A percentile compares a stretch with the other conserved stretches of the same genome.
These are phyloP conservation scores for Hyphantria cunea DNA, from an alignment of 1,140 invertebrate species.

Conservation along the genomic window DNA sequence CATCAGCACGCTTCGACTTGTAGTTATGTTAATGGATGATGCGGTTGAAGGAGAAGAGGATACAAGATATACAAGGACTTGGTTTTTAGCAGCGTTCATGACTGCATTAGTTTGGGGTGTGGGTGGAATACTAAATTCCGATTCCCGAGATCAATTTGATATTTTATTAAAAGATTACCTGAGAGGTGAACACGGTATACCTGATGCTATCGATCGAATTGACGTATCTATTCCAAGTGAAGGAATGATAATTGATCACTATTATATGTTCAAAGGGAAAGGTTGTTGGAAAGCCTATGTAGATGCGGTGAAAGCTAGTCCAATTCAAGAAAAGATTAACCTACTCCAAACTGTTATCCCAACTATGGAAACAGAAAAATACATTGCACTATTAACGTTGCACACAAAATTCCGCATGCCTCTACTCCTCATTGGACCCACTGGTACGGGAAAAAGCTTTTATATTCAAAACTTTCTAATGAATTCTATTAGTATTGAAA, in stretches of 20 bases:
- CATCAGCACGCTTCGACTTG: slow-evolving; percentile 87
- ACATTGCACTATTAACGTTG: slow-evolving; percentile 85
- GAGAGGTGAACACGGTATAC: slow-evolving; percentile 84
- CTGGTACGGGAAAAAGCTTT: slow-evolving; percentile 96
- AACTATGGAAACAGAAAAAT: slow-evolving; percentile 93
- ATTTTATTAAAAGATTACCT: slow-evolving; percentile 82
- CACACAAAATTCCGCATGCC: slow-evolving; percentile 87
- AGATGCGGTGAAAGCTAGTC: slow-evolving; percentile 84
- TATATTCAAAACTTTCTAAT: slow-evolving; percentile 94
- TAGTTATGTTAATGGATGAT: slow-evolving; percentile 90
- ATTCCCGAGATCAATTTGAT: slow-evolving; percentile 90
- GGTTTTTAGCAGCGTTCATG: slow-evolving; percentile 91
- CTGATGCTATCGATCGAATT: slow-evolving; percentile 85
- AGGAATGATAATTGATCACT: slow-evolving; percentile 90
- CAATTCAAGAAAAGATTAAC: slow-evolving; percentile 84
- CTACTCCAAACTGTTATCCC: slow-evolving; percentile 91
- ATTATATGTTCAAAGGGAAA: slow-evolving; percentile 88
- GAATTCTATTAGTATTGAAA: slow-evolving; percentile 88
- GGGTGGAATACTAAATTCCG: slow-evolving; percentile 88
- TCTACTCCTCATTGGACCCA: slow-evolving; percentile 92
- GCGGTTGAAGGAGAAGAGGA: slow-evolving; percentile 86
- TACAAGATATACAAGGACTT: slow-evolving; percentile 84
- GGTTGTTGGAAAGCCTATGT: slow-evolving; percentile 90
- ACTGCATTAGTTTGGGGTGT: slow-evolving; percentile 91
- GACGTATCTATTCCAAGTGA: slow-evolving; percentile 89